A percentile compares a stretch with the other conserved stretches of the same genome.
Evolutionary conservation across 2,797 vertebrate genomes (phyloP).

Genomic region (Synaphobranchus kaupii): DNA sequence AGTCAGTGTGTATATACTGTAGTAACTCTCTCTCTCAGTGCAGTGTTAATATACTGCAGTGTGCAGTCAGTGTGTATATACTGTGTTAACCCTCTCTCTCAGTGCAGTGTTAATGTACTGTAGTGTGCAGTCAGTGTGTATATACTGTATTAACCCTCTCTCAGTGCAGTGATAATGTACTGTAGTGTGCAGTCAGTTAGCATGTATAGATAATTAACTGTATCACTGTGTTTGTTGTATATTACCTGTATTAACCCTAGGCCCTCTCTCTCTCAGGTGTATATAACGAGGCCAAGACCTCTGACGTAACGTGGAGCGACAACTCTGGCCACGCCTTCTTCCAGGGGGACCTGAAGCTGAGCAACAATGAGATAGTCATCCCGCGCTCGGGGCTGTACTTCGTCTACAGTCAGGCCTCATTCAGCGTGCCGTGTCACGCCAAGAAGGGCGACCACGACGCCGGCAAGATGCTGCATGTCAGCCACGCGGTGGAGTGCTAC

Average conservation of each 20-base stretch:
- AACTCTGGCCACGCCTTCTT: conserved; percentile 18
- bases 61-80: too few relatives aligned
- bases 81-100: too few relatives aligned
- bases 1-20: neutral
- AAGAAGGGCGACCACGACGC: fast-evolving
- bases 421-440: conserved; percentile 55
- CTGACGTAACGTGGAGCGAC: conserved; percentile 60
- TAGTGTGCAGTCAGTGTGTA: neutral
- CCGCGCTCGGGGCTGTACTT: conserved; percentile 66
- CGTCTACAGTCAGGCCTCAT: conserved; percentile 75
- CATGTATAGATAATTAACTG: neutral
- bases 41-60: too few relatives aligned
- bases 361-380: conserved; percentile 64
- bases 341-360: conserved; percentile 57
- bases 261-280: conserved; percentile 48
- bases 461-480: conserved; percentile 51
- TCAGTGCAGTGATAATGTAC: too few relatives aligned
- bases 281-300: neutral
- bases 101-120: too few relatives aligned
- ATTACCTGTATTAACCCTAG: neutral
- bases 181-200: neutral
- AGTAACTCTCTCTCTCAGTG: neutral
- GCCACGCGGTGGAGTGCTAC: conserved; percentile 58
- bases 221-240: neutral
- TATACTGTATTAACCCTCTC: too few relatives aligned